Conservation (phyloP, 2,797 vertebrate species). For the Notamacropus eugenii region DNA sequence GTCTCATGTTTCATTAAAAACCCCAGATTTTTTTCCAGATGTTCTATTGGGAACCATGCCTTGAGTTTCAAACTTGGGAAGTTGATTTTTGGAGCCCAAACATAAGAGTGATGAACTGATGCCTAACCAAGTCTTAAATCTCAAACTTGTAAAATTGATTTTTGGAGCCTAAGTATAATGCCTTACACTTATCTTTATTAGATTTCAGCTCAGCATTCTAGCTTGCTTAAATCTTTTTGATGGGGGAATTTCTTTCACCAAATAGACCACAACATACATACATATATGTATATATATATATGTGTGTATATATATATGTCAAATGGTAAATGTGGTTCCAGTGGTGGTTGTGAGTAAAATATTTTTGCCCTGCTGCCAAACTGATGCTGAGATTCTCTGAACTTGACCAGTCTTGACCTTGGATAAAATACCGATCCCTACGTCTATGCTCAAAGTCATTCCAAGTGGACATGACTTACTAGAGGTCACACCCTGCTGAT, state of each 20-base stretch:
- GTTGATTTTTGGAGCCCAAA: background rate
- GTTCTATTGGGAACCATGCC: no score
- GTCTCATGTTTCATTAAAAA: no score
- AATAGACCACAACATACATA: background rate
- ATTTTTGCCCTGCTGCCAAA: background rate
- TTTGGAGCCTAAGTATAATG: background rate
- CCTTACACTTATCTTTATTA: background rate
- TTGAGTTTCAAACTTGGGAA: background rate
- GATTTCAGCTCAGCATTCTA: background rate
- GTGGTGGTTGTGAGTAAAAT: background rate
- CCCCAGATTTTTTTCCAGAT: no score
- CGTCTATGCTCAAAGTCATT: background rate
- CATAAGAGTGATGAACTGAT: background rate
- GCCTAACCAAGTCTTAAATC: background rate
- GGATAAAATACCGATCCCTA: background rate
- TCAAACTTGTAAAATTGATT: background rate
- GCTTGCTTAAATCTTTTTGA: background rate
- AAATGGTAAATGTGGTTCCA: background rate
- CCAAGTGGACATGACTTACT: background rate
- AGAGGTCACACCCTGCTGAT: background rate
- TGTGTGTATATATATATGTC: no score
- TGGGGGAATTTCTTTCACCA: background rate
- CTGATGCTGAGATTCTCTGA: background rate
- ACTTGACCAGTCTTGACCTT: background rate
- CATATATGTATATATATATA: rapidly evolving